Percentiles rank a stretch among this genome's conserved stretches.
phyloP scores from a whole-genome alignment of 2,797 vertebrate species.

The Melanotaenia boesemani region DNA sequence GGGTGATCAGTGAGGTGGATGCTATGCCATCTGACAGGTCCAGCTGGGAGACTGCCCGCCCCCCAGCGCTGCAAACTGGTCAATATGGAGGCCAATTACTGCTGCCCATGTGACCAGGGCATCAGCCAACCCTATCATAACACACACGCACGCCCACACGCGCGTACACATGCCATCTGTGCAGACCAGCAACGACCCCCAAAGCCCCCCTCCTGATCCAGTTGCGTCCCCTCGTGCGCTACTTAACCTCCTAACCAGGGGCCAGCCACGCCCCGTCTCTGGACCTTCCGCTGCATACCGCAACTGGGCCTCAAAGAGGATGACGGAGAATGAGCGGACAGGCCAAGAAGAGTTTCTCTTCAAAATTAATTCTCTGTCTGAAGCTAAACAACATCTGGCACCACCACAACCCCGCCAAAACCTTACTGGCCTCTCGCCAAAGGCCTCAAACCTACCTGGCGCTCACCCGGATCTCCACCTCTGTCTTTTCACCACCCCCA shows the following conservation, averaged over 20 bases:
- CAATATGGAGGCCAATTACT: slow-evolving; percentile 87
- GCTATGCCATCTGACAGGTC: slow-evolving; percentile 84
- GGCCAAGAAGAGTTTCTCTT: slow-evolving; percentile 28
- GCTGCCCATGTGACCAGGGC: slow-evolving; percentile 84
- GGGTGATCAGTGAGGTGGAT: slow-evolving; percentile 83
- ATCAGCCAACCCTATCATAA: slow-evolving; percentile 85
- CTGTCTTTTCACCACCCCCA: slow-evolving; percentile 23
- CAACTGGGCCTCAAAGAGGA: slow-evolving; percentile 26
- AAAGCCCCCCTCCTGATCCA: slow-evolving; percentile 57
- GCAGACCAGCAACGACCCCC: slow-evolving; percentile 76
- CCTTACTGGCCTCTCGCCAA: slow-evolving; percentile 57
- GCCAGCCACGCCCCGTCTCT: slow-evolving; percentile 57
- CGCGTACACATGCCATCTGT: slow-evolving; percentile 78
- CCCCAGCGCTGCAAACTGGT: slow-evolving; percentile 84
- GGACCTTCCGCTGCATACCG: slow-evolving; percentile 28
- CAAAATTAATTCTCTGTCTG: slow-evolving; percentile 19
- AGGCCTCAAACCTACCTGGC: slow-evolving; percentile 62
- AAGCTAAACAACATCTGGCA: slow-evolving; percentile 60
- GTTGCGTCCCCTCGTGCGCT: slow-evolving; percentile 65
- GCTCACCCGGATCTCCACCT: slow-evolving; percentile 55
- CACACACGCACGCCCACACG: slow-evolving; percentile 59
- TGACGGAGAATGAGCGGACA: slow-evolving; percentile 12
- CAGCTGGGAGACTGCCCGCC: slow-evolving; percentile 83
- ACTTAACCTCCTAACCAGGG: slow-evolving; percentile 81
- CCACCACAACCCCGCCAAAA: slow-evolving; percentile 15